phyloP scores from a whole-genome alignment of 2,113 vertebrate genomes.

The Smithornis capensis region DNA sequence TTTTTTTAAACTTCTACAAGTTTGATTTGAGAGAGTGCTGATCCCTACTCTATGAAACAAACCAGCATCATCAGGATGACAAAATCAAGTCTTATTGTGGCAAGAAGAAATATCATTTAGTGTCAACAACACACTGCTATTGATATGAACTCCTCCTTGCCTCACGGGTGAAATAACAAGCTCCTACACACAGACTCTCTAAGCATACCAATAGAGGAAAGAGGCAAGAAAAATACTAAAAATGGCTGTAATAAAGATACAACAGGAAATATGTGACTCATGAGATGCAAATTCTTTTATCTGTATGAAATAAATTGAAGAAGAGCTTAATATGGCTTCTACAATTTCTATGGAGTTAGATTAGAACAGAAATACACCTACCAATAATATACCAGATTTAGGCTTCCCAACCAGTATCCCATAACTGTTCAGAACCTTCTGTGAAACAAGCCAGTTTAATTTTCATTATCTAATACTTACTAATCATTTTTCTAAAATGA shows the following conservation, averaged over 20 bases:
- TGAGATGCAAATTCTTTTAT: conserved; percentile 67
- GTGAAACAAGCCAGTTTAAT: neutral
- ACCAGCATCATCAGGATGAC: conserved; percentile 52
- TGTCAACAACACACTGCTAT: conserved; percentile 51
- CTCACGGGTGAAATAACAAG: conserved; percentile 58
- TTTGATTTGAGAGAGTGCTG: conserved; percentile 6
- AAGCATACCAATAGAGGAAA: conserved; percentile 45
- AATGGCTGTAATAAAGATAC: conserved; percentile 66
- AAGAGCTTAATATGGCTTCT: conserved; percentile 61
- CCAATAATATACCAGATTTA: conserved; percentile 53
- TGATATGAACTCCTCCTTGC: conserved; percentile 61
- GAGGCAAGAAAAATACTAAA: conserved; percentile 61
- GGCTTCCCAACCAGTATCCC: neutral
- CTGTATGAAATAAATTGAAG: conserved; percentile 45
- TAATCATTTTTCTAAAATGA: neutral
- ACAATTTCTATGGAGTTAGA: conserved; percentile 59
- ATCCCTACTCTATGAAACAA: conserved; percentile 46
- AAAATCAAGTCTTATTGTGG: conserved; percentile 66
- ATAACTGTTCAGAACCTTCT: neutral
- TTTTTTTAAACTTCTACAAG: conserved; percentile 6
- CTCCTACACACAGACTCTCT: conserved; percentile 40
- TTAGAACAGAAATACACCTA: conserved; percentile 67
- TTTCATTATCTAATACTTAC: neutral
- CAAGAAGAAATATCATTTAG: conserved; percentile 51
- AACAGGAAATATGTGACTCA: conserved; percentile 66